Evolutionary conservation across 1,140 invertebrate genomes (phyloP), one percentile per base, ranked within the genome.

Genomic region (Drosophila virilis): DNA sequence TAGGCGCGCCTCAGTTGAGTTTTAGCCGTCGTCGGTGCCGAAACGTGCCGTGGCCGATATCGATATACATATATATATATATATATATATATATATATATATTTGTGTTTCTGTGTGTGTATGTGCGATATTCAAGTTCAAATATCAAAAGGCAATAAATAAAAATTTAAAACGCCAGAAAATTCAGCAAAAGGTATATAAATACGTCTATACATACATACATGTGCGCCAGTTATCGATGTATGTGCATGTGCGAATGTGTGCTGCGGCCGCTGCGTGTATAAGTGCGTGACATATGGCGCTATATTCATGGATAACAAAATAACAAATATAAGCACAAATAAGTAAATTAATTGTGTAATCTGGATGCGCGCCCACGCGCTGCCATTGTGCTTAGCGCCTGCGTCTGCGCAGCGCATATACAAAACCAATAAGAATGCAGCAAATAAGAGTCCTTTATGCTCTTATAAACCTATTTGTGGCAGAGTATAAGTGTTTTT

Each of bases 211-310:
- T 8, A 35, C 7, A 54, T 57, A 22, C 40, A 58, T 33, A 61
- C 37, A 38, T 37, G 33, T 38, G 54, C 28, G 22, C 9, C 55
- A 70, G 50, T 74, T 74, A 78, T 74, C 72, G 65, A 40, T 77
- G 13, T 73, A 48, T 42, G 22, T 51, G 38, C 22, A 17, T 54
- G 42, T 50, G 43, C 48, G 48, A 54, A 52, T 60, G 35, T 64
- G 57, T 58, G 45, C 12, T 43, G 17, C 33, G 61, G 22, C 37
- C 35, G 59, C 35, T 85, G 64, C 65, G 79, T 70, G 73, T 77
- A 62, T 77, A 50, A 78, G 80, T 88, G 84, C 50, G 84, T 83
- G 79, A 89, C 83, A 88, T 88, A 88, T 88, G 84, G 83, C 66
- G 80, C 75, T 88, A 74, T 88, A 80, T 83, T 77, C 48, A 89